phyloP scores from a whole-genome alignment of 35 echinoderm and acorn worm species.

The Diadema setosum region DNA sequence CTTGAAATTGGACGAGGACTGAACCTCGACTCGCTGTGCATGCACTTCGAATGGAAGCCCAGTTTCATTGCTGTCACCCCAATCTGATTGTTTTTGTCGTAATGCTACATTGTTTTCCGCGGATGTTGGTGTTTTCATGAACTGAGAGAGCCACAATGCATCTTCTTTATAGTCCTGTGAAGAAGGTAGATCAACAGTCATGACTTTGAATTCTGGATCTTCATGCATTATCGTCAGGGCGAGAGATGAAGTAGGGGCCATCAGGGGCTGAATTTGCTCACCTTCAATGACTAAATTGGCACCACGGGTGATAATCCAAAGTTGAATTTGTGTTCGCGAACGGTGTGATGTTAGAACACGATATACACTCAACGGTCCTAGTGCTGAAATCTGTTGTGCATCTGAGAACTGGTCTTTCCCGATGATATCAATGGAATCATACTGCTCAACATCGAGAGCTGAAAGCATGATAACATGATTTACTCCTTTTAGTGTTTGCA shows the following conservation, averaged over 20 bases:
- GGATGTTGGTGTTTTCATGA: slow-evolving; percentile 67
- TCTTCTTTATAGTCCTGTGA: slow-evolving; percentile 61
- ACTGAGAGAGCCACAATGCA: slow-evolving; percentile 72
- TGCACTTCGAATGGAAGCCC: slow-evolving; percentile 71
- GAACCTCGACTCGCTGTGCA: slow-evolving; percentile 54
- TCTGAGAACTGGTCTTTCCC: slow-evolving; percentile 68
- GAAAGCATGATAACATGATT: slow-evolving; percentile 86
- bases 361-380: slow-evolving; percentile 73
- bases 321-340: slow-evolving; percentile 42
- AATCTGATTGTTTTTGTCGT: slow-evolving; percentile 62
- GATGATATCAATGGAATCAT: slow-evolving; percentile 43
- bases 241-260: slow-evolving; percentile 67
- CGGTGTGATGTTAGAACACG: slow-evolving; percentile 57
- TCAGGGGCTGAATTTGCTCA: slow-evolving; percentile 72
- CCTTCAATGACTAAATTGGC: slow-evolving; percentile 73
- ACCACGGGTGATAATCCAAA: slow-evolving; percentile 86
- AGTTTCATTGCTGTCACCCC: slow-evolving; percentile 42
- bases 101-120: slow-evolving; percentile 86
- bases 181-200: slow-evolving; percentile 83
- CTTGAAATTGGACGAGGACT: slow-evolving; percentile 82
- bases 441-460: slow-evolving; percentile 66
- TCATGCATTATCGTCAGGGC: slow-evolving; percentile 91
- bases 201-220: slow-evolving; percentile 83
- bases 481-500: slow-evolving; percentile 73
- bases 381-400: slow-evolving; percentile 60